These are phyloP conservation scores for Drosophila leontia DNA, from an alignment of 1,140 invertebrate species.

Conservation along the genomic window DNA sequence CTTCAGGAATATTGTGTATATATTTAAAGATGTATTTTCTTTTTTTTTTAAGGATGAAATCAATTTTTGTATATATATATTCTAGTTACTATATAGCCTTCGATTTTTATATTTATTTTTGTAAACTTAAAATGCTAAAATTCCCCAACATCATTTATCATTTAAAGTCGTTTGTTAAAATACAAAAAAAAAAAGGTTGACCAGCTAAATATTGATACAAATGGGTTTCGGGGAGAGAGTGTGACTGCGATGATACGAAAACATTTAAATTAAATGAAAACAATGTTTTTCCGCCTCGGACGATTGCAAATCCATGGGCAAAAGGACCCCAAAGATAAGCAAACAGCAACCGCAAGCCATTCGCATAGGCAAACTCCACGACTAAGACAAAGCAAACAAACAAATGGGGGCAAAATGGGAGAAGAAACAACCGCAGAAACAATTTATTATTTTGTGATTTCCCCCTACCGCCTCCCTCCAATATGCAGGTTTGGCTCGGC, in stretches of 20 bases:
- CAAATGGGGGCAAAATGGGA: constrained; percentile 22
- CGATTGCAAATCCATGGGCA: constrained; percentile 54
- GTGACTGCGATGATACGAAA: constrained; percentile 46
- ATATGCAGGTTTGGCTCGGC: constrained; percentile 73
- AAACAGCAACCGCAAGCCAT: constrained; percentile 43
- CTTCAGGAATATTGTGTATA: background rate
- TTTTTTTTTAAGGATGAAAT: background rate
- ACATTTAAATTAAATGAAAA: constrained; percentile 81
- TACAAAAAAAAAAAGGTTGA: constrained; percentile 1
- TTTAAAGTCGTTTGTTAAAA: constrained; percentile 13
- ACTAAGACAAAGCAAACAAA: constrained; percentile 55
- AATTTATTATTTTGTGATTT: constrained; percentile 80
- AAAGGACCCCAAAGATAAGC: constrained; percentile 40
- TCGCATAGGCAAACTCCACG: constrained; percentile 9
- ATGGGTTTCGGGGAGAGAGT: constrained; percentile 17
- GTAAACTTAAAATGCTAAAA: background rate
- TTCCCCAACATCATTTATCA: constrained; percentile 23
- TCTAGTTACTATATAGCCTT: background rate
- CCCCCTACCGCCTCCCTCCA: constrained; percentile 14
- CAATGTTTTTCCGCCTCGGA: constrained; percentile 64
- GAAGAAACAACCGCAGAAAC: constrained; percentile 65
- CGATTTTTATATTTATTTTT: background rate
- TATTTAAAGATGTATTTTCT: background rate
- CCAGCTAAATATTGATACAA: constrained; percentile 20
- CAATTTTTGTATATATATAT: background rate